Percentiles rank a stretch among this genome's conserved stretches.
Evolutionary conservation across 2,797 vertebrate species (phyloP).

Genomic region (Kryptopterus vitreolus): DNA sequence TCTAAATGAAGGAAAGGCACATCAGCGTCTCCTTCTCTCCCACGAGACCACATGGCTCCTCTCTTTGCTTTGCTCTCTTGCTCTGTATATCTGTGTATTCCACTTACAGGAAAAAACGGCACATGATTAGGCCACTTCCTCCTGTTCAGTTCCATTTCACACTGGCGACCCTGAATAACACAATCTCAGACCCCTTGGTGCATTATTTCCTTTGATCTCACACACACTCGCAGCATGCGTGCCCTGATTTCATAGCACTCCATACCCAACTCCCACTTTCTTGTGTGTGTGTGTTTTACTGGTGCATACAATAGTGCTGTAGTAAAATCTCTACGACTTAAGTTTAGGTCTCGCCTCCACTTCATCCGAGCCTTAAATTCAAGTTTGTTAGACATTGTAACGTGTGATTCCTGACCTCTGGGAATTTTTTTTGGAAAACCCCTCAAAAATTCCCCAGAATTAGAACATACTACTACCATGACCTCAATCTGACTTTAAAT

Average conservation of each 20-base stretch:
- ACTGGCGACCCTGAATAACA: slow-evolving; percentile 20
- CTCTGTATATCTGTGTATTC: background rate
- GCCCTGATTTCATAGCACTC: background rate
- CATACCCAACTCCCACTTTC: background rate
- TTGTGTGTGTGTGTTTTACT: background rate
- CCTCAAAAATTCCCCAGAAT: too few species aligned
- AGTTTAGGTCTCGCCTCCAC: background rate
- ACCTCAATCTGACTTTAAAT: background rate
- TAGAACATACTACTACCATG: background rate
- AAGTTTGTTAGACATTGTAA: background rate
- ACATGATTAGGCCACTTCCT: slow-evolving; percentile 19
- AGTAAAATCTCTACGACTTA: background rate
- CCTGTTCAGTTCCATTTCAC: slow-evolving; percentile 26
- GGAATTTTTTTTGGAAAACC: too few species aligned
- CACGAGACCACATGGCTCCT: slow-evolving; percentile 17
- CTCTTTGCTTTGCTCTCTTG: slow-evolving; percentile 17
- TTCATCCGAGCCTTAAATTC: too few species aligned
- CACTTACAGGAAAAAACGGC: slow-evolving; percentile 1
- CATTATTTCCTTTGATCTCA: slow-evolving; percentile 27
- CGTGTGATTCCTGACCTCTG: background rate
- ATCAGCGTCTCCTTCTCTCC: slow-evolving; percentile 17
- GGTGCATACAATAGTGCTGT: background rate
- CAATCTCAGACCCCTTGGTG: slow-evolving; percentile 5
- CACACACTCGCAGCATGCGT: background rate
- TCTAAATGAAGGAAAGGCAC: slow-evolving; percentile 25